phyloP scores from a whole-genome alignment of 2,797 vertebrate genomes.

The Gambusia yucatana region DNA sequence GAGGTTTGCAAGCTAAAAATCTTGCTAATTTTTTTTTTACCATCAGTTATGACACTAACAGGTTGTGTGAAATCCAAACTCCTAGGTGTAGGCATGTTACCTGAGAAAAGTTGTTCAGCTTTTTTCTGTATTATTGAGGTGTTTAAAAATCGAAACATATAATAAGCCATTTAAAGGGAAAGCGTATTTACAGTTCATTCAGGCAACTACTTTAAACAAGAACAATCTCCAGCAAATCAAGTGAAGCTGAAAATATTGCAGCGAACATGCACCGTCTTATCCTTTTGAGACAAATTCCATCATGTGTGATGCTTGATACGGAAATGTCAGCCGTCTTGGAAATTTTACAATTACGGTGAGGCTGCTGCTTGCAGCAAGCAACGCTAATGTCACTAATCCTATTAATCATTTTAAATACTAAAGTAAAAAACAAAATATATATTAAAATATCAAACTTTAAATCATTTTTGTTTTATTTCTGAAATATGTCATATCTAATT shows the following conservation, averaged over 20 bases:
- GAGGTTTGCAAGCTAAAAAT: not conserved
- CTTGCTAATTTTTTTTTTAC: not conserved
- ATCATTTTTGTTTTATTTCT: not conserved
- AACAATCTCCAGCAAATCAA: not conserved
- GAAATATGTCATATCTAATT: not conserved
- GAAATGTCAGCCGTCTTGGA: not conserved
- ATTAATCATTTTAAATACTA: not conserved
- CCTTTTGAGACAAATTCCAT: not conserved
- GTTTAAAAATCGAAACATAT: not conserved
- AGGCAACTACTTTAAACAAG: not conserved
- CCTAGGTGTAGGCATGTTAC: not conserved
- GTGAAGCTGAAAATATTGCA: not conserved
- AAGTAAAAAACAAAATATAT: not conserved
- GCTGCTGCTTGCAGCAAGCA: not conserved
- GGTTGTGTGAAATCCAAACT: not conserved
- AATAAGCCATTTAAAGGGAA: not conserved
- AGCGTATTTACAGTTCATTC: not conserved
- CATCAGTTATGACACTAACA: not conserved
- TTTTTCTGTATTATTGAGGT: not conserved
- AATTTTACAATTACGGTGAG: not conserved
- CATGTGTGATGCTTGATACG: not conserved
- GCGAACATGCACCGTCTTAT: not conserved
- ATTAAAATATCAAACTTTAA: not conserved
- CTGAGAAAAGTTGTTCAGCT: not conserved
- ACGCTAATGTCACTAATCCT: not conserved